Base-by-base conservation (phyloP, 2,888 invertebrate species). In the Rotaria sp. region DNA sequence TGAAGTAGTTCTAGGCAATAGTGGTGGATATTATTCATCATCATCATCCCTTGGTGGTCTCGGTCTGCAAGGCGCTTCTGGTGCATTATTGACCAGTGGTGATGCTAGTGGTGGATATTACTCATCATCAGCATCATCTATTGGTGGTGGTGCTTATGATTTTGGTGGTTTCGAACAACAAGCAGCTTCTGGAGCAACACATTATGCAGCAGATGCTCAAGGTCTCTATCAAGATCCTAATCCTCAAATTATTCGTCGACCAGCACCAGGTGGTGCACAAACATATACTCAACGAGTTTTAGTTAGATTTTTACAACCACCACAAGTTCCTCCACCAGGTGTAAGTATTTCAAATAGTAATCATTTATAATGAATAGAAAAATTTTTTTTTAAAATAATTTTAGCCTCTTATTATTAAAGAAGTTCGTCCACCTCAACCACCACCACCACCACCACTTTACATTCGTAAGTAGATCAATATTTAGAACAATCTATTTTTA, bases 401-500 rank as follows among this genome's bases (percentile, higher is more conserved):
- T 26, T 45, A 80, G 80, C 80, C 80, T 38, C 45, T 80, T n/a
- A 80, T 80, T 5, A 80, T 80, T 15, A 80, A 80, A 80, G 80
- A 80, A 13, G 45, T 80, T 80, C 41, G 80, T n/a, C 38, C 80
- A 45, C 80, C 80, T 21, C 80, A 80, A 45, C 80, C 80, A 80
- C 80, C 80, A 2, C 80, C 80, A n/a, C 80, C 80, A 21, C 80
- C 80, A 7, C 80, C 80, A 45, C 80, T 80, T 18, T 80, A 26
- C 10, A 80, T 80, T 45, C 80, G 80, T 80, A 45, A 80, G 80
- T 80, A 1, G 67, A 67, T 50, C 10, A 8, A 26, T 80, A 26
- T n/a, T 1, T 2, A 26, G 18, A 7, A 45, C 7, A 26, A 80
- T 41, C 45, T 41, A 45, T 41, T 45, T 45, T n/a, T 13, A n/a